Conservation (phyloP, 1,140 invertebrate genomes). For the Drosophila lini region DNA sequence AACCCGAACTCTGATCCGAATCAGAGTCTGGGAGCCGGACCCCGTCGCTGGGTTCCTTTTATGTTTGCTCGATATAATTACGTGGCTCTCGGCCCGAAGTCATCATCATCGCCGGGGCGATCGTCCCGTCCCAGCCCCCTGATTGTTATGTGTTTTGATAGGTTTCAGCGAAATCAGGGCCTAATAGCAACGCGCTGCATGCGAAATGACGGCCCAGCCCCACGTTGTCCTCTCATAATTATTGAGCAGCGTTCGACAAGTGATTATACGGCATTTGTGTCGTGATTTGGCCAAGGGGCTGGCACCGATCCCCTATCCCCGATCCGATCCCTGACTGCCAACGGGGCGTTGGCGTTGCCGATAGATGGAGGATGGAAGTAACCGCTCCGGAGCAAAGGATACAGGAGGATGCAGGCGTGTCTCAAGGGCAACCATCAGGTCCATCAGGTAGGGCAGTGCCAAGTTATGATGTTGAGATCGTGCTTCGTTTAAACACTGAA, state of each 20-base stretch:
- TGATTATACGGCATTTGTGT: constrained; percentile 80
- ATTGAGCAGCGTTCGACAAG: constrained; percentile 79
- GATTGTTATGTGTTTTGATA: constrained; percentile 82
- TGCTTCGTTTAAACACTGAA: constrained; percentile 47
- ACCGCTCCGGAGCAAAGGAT: constrained; percentile 1
- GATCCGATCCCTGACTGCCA: constrained; percentile 13
- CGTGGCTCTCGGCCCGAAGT: constrained; percentile 63
- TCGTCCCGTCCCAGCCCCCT: constrained; percentile 33
- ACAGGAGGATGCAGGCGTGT: constrained; percentile 14
- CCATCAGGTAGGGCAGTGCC: constrained; percentile 5
- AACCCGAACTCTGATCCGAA: constrained; percentile 2
- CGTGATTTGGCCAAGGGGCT: constrained; percentile 49
- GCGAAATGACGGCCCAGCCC: constrained; percentile 45
- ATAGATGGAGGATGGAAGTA: constrained; percentile 5
- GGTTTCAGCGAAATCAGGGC: constrained; percentile 79
- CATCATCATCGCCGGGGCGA: constrained; percentile 64
- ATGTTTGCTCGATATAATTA: constrained; percentile 82
- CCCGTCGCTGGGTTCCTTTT: constrained; percentile 59
- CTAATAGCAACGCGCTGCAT: constrained; percentile 71
- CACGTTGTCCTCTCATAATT: constrained; percentile 57
- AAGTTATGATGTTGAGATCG: constrained; percentile 54
- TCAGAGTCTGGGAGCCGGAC: constrained; percentile 8
- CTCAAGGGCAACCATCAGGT: constrained; percentile 57
- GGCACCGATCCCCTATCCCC: neutral
- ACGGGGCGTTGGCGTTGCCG: constrained; percentile 7